phyloP scores from a whole-genome alignment of 1,140 invertebrate species.

The Leptopilina boulardi region DNA sequence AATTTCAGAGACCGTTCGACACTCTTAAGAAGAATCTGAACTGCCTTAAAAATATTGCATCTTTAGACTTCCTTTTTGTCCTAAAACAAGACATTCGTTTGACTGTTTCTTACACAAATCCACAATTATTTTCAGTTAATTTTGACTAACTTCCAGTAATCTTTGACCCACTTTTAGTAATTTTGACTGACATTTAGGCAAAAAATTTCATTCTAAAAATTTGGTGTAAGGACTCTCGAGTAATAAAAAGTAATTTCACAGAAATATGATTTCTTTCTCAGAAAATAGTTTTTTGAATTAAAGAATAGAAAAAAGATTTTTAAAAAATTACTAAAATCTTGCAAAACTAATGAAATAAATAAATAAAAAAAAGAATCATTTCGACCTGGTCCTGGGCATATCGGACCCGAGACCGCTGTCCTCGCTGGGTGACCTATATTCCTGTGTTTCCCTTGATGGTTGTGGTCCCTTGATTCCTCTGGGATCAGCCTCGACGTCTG shows the following conservation, averaged over 20 bases:
- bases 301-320: not conserved
- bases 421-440: slow-evolving; percentile 87
- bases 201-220: no score
- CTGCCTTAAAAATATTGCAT: no score
- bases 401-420: slow-evolving; percentile 89
- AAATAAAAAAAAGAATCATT: not conserved
- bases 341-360: not conserved
- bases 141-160: no score
- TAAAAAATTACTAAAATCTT: not conserved
- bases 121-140: not conserved
- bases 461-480: slow-evolving; percentile 74
- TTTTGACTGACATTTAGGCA: no score
- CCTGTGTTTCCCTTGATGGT: slow-evolving; percentile 74
- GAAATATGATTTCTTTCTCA: not conserved
- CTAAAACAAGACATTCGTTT: no score
- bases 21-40: no score
- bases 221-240: not conserved
- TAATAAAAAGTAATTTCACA: not conserved
- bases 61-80: no score
- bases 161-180: no score
- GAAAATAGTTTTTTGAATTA: not conserved
- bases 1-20: no score
- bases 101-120: not conserved
- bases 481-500: slow-evolving; percentile 79
- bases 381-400: slow-evolving; percentile 79